These are phyloP conservation scores for Artemia franciscana DNA, from an alignment of 1,140 invertebrate species.

Conservation along the genomic window DNA sequence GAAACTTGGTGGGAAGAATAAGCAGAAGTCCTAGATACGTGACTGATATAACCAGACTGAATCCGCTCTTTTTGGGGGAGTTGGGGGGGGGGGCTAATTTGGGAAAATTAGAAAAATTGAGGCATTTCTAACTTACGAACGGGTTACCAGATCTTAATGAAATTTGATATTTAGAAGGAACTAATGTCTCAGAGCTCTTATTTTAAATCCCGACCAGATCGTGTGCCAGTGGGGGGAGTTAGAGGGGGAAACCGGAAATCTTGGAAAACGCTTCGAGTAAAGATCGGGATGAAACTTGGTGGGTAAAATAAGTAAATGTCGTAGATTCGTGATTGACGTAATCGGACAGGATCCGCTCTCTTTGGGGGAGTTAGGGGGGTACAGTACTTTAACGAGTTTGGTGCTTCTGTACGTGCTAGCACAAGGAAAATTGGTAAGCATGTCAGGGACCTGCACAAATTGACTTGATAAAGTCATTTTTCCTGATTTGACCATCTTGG, in stretches of 20 bases:
- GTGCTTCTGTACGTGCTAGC: too few relatives aligned
- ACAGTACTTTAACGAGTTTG: too few relatives aligned
- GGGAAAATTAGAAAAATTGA: background rate
- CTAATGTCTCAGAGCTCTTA: background rate
- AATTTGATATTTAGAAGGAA: background rate
- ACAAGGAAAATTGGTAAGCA: too few relatives aligned
- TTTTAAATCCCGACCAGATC: background rate
- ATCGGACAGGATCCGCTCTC: background rate
- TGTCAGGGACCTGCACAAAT: too few relatives aligned
- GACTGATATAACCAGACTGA: background rate
- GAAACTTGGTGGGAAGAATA: background rate
- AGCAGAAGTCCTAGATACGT: background rate
- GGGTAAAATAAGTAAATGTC: background rate
- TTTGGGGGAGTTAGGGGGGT: background rate
- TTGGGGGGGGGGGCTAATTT: background rate
- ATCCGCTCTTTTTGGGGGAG: background rate
- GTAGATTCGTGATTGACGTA: background rate
- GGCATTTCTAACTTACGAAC: background rate
- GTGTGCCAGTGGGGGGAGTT: background rate
- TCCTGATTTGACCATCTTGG: too few relatives aligned
- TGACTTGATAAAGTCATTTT: too few relatives aligned
- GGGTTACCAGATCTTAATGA: background rate
- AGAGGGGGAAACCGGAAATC: background rate
- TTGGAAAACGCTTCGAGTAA: background rate
- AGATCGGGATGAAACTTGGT: background rate